phyloP scores from a whole-genome alignment of 2,113 vertebrate genomes.

The Ramphastos sulfuratus region DNA sequence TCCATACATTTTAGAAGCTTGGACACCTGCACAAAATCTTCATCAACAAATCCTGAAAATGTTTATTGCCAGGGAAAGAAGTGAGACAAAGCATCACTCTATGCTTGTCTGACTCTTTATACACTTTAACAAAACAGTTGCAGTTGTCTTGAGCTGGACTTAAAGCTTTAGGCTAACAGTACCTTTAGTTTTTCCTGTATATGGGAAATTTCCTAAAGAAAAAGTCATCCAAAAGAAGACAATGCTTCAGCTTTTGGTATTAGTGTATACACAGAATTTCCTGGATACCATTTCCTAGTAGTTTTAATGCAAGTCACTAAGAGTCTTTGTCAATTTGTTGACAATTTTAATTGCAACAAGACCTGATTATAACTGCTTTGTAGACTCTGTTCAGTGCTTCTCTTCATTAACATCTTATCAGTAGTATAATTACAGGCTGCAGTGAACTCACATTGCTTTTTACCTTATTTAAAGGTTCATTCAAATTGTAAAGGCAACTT shows the following conservation, averaged over 20 bases:
- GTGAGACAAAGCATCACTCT: background rate
- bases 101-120: background rate
- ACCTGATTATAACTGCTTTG: constrained; percentile 47
- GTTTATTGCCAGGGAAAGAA: background rate
- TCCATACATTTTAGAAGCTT: background rate
- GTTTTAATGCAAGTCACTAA: constrained; percentile 2
- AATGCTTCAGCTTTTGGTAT: background rate
- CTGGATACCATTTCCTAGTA: background rate
- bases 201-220: background rate
- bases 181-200: background rate
- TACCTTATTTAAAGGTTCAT: background rate
- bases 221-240: background rate
- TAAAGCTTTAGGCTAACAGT: background rate
- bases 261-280: background rate
- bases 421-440: constrained; percentile 15
- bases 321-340: constrained; percentile 48
- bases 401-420: constrained; percentile 66
- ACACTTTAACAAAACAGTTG: background rate
- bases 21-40: background rate
- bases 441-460: background rate
- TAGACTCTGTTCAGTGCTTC: background rate
- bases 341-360: constrained; percentile 61
- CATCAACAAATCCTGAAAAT: background rate
- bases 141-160: background rate
- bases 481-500: background rate